Evolutionary conservation across 2,888 invertebrate species (phyloP), one percentile per base, ranked within the genome.

Genomic region (Strigamia transsilvanica): DNA sequence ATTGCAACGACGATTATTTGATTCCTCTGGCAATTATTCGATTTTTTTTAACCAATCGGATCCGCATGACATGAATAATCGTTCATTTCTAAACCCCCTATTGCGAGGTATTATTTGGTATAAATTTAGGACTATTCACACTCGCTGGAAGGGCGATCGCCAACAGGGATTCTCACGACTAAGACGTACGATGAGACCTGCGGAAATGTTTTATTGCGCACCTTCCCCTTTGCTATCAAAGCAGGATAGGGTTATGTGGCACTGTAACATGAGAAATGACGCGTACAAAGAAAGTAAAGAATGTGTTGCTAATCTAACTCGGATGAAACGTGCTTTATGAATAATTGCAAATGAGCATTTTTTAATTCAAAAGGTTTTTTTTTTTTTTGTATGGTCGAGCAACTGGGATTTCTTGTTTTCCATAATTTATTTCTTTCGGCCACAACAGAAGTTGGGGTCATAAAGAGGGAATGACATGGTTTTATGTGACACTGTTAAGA

Each of bases 401-500:
- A 56, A 56, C 56, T 56, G n/a, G 18, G 56, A 56, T 56, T 56
- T 56, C 56, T 18, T 56, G 56, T 56, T 56, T 56, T 56, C 46
- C 18, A 56, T 56, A 56, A 56, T 56, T 56, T 56, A 56, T 56
- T 56, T 56, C 56, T 56, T 56, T 56, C 18, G 56, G 56, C 56
- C 56, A 56, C 56, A 56, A 56, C 56, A 56, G 56, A 56, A 56
- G 56, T 56, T 56, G 18, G 56, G 56, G 56, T 56, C 56, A 56
- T 56, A 56, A 56, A 56, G 56, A 56, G n/a, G 56, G 56, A 56
- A 5, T 56, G 56, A 56, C 56, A 56, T 18, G 56, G n/a, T 56
- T 56, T 56, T 56, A 56, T 56, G 56, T 56, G 56, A 56, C 56
- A 56, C 56, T 56, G 56, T 56, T 56, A 56, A 56, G 56, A 56